Evolutionary conservation across 2,113 vertebrate genomes (phyloP), one percentile per base, ranked within the genome.

Genomic region (Empidonax traillii): DNA sequence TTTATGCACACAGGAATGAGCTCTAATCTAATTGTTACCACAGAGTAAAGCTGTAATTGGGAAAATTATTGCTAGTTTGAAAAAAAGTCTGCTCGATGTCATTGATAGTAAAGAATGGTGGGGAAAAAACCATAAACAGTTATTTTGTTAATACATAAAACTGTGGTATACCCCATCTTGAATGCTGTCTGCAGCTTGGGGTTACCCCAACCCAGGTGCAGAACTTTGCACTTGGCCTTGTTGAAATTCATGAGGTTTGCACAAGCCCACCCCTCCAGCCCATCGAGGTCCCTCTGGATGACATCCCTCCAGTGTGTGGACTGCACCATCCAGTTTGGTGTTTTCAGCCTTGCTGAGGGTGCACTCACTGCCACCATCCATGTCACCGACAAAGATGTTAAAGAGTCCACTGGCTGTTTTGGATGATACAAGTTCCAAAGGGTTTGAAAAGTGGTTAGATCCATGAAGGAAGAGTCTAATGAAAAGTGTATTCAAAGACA

Each of bases 361-460:
- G 62, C 23, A 0, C 87, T 41, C 3, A 0, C 2, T 61, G 39
- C 3, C 71, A 2, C 24, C 5, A 55, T 4, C 55, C 0, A 0
- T 41, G 55, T 37, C 63, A 35, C 14, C 15, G 19, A 62, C n/a
- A 47, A 5, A 43, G 59, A 7, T 9, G 33, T 17, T 6, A 37
- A 30, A 35, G 14, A 49, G 30, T 49, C 30, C 33, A 67, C 8
- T 3, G 3, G 0, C 2, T 62, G n/a, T 20, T 87, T 27, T 46
- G 14, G 25, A 72, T 55, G 7, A 30, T 46, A 27, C 4, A 55
- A n/a, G 10, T 33, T 87, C 59, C 33, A 30, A 66, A 51, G 21
- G 5, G 9, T 39, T 86, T 73, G 62, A 83, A 68, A 83, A 8
- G 2, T 20, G 14, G 52, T 61, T 27, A 73, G 22, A 88, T 1